Base-by-base conservation (phyloP, 2,113 vertebrate genomes). In the Microcebus tavaratra region DNA sequence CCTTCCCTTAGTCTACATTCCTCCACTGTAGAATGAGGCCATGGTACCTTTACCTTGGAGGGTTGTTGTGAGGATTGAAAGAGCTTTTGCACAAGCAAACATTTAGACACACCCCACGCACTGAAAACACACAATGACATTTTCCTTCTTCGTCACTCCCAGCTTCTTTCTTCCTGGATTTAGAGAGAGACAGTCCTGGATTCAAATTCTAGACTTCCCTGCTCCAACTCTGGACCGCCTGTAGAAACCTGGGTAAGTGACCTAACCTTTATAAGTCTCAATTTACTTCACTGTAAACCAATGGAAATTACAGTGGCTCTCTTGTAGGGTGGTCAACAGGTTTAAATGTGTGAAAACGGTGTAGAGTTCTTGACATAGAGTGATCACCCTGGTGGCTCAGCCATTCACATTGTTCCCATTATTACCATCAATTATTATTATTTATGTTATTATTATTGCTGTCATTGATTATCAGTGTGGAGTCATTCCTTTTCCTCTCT, bases 191-290 rank as follows among this genome's bases (percentile, higher is more conserved):
- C 1, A 59, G 34, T 14, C 18, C 5, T 59, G 72, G 72, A 17
- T 81, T 88, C 75, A 68, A 88, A 81, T 80, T 65, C 87, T 67
- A 55, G 61, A 84, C 42, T 75, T 11, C 27, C 63, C 11, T n/a
- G 31, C 3, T n/a, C 39, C 18, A 70, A 3, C 18, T 17, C 84
- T 87, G 59, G 31, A 36, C 29, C 17, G 68, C 34, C 2, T 68
- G 42, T 20, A 94, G 57, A 80, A 83, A 61, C 34, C 67, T 29
- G 39, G 63, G 17, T 81, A 59, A 72, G 34, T 53, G 93, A 73
- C 13, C 82, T 53, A 61, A 75, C 10, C 17, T 67, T 39, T 70
- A 23, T 42, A 50, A 57, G 15, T 63, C 34, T 73, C 34, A 11
- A 18, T 36, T 48, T 36, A 72, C 17, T 78, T 5, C 39, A 85